Base-by-base conservation (phyloP, 2,888 invertebrate genomes). In the Caenorhabditis wallacei region DNA sequence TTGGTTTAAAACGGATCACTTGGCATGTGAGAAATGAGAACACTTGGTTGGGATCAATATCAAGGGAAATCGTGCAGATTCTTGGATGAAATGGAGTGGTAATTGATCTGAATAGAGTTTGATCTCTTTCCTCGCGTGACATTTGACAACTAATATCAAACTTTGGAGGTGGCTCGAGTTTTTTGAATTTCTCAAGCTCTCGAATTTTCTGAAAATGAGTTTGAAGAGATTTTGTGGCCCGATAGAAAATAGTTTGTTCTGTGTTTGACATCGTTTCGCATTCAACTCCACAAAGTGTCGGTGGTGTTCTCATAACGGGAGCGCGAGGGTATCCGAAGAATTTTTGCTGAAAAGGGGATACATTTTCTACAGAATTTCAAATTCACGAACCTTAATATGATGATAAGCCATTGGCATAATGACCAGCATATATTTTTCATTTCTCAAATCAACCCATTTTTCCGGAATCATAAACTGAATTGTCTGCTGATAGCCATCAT, bases 381-480 rank as follows among this genome's bases (percentile, higher is more conserved):
- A 40, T 8, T 2, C 3, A 63, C 72, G 2, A 4, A 74, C 74
- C 20, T 54, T 10, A 0, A 11, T n/a, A n/a, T 64, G 16, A 40
- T 64, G 10, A 20, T 13, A 74, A 7, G 30, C 43, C 56, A 74
- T 64, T 22, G 74, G 74, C 13, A 74, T 56, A 1, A 64, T 54
- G 1, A 43, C 54, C 11, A 74, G 35, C 54, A 56, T 74, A 26
- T 51, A 74, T 20, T 74, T 40, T 7, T n/a, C 48, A 1, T 26
- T 8, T 46, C 4, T 57, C 20, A 16, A 11, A 16, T 46, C 16
- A 3, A 43, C 20, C 70, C 70, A 70, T 5, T 20, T 1, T 3
- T 59, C 22, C 8, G 70, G 70, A 30, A 70, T 22, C 16, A 1
- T 30, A 20, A 70, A 70, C 48, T 70, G 64, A n/a, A 64, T 22